These are phyloP conservation scores for Tapera naevia DNA, from an alignment of 2,797 vertebrate genomes.

Conservation along the genomic window DNA sequence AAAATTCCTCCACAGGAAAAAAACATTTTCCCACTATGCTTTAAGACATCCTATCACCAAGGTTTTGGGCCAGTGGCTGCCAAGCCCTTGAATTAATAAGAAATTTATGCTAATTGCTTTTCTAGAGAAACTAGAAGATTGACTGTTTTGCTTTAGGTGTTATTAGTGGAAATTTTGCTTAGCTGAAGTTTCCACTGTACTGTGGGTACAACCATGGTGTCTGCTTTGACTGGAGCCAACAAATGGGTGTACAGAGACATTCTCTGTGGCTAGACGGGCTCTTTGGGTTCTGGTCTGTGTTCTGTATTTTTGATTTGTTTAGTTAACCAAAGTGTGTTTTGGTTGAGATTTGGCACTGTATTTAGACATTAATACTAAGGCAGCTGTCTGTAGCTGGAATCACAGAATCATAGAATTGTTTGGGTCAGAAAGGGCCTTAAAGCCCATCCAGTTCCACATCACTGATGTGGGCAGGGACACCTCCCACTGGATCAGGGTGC, in stretches of 20 bases:
- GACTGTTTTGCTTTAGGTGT: neutral
- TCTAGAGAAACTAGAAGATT: neutral
- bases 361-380: neutral
- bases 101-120: neutral
- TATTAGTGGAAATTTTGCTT: neutral
- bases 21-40: neutral
- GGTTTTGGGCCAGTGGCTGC: neutral
- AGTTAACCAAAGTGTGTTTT: neutral
- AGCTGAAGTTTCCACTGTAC: neutral
- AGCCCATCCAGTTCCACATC: no score
- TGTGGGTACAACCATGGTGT: accelerated
- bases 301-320: neutral
- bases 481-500: no score
- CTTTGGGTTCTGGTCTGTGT: neutral
- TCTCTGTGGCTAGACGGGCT: neutral
- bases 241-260: neutral
- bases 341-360: neutral
- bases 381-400: neutral
- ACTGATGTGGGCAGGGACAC: no score
- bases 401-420: no score
- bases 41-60: neutral
- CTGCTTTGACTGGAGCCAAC: neutral
- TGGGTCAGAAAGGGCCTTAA: no score
- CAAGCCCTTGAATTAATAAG: neutral
- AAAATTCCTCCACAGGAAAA: neutral